phyloP scores from a whole-genome alignment of 2,888 invertebrate genomes.

The Rhagonycha lutea region DNA sequence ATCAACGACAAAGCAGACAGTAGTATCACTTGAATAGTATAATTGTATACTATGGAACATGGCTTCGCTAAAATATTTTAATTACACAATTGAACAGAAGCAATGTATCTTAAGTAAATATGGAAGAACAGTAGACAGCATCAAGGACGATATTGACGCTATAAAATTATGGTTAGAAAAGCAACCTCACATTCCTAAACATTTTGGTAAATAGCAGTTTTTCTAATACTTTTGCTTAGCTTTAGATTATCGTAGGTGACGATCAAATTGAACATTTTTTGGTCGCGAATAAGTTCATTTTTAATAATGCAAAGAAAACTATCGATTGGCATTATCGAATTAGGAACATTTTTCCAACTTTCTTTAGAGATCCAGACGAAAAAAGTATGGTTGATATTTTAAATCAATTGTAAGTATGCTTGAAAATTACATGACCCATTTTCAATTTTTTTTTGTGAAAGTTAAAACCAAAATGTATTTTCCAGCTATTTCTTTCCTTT shows the following conservation, averaged over 20 bases:
- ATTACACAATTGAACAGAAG: background rate
- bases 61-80: background rate
- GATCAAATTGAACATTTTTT: background rate
- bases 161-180: conserved; percentile 71
- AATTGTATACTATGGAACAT: background rate
- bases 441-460: too few relatives aligned
- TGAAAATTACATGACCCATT: background rate
- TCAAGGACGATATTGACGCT: conserved; percentile 58
- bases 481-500: background rate
- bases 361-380: background rate
- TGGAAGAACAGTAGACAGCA: background rate
- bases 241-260: background rate
- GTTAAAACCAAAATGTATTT: background rate
- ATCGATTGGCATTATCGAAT: background rate
- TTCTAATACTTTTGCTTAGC: background rate
- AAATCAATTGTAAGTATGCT: background rate
- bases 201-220: conserved; percentile 59
- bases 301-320: background rate
- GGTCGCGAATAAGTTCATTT: background rate
- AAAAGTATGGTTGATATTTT: background rate
- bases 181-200: conserved; percentile 68
- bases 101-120: background rate
- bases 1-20: background rate
- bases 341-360: background rate
- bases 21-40: background rate